Conservation (phyloP, 1,140 invertebrate species). For the Lepidurus couesii region DNA sequence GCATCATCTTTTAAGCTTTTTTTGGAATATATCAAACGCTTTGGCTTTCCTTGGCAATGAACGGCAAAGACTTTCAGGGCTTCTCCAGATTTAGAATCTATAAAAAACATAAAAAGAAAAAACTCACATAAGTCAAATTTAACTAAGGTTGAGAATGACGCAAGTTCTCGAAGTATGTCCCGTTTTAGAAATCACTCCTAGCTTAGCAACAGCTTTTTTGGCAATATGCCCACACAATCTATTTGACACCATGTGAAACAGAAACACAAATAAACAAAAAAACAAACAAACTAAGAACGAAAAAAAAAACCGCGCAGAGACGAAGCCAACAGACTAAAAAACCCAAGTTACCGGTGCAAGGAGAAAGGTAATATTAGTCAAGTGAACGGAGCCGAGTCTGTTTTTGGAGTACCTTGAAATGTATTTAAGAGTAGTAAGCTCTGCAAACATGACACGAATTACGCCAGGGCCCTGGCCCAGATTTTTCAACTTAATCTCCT, state of each 20-base stretch:
- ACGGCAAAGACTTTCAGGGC: neutral
- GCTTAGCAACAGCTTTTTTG: conserved; percentile 3
- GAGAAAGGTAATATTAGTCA: conserved; percentile 1
- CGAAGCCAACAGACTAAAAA: neutral
- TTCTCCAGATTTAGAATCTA: neutral
- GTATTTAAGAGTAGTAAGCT: neutral
- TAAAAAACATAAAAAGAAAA: neutral
- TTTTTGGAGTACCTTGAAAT: neutral
- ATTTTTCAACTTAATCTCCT: neutral
- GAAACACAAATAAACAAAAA: neutral
- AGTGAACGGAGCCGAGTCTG: neutral
- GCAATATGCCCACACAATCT: neutral
- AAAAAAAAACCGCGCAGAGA: neutral
- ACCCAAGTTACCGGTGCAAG: neutral
- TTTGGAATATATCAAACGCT: neutral
- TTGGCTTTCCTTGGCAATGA: neutral
- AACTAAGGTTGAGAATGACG: neutral
- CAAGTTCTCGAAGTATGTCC: neutral
- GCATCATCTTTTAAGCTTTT: neutral
- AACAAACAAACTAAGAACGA: neutral
- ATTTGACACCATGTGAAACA: neutral
- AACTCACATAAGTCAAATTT: neutral
- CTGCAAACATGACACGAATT: neutral
- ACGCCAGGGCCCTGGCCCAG: neutral
- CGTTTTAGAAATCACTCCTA: neutral